These are phyloP conservation scores for Gobionotothen gibberifrons DNA, from an alignment of 2,797 vertebrate genomes.

Conservation along the genomic window DNA sequence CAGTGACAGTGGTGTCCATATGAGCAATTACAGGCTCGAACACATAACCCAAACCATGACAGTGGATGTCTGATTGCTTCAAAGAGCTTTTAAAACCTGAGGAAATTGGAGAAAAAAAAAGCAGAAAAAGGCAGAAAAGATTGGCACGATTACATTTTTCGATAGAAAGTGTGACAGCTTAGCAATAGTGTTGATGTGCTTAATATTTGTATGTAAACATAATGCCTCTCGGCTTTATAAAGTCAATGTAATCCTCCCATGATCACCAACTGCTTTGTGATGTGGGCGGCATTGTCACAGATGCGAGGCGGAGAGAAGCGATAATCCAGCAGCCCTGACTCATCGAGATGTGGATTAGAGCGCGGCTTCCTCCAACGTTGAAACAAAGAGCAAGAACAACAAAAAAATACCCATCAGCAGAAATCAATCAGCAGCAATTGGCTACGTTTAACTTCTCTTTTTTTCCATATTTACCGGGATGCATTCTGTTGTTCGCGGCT, in stretches of 20 bases:
- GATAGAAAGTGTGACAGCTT: constrained; percentile 37
- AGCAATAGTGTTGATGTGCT: constrained; percentile 36
- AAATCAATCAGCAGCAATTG: constrained; percentile 71
- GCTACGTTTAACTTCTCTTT: constrained; percentile 59
- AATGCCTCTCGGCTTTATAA: constrained; percentile 44
- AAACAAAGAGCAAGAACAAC: constrained; percentile 71
- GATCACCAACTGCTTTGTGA: constrained; percentile 71
- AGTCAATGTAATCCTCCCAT: constrained; percentile 75
- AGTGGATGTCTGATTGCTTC: constrained; percentile 15
- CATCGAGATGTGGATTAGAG: constrained; percentile 80
- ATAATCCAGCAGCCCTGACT: constrained; percentile 81
- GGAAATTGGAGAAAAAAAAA: constrained; percentile 3
- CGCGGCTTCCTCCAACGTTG: constrained; percentile 49
- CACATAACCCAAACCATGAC: constrained; percentile 30
- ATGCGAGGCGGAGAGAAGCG: constrained; percentile 62
- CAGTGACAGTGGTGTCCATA: constrained; percentile 27
- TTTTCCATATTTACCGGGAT: constrained; percentile 54
- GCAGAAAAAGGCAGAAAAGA: neutral
- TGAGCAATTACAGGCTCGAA: constrained; percentile 29
- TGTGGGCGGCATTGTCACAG: constrained; percentile 71
- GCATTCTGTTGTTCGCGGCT: constrained; percentile 50
- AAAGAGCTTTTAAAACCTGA: constrained; percentile 15
- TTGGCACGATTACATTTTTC: constrained; percentile 30
- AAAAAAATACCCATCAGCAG: constrained; percentile 72
- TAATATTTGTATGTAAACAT: constrained; percentile 57